Evolutionary conservation across 2,888 invertebrate genomes (phyloP).

Genomic region (Choreutis nemorana): DNA sequence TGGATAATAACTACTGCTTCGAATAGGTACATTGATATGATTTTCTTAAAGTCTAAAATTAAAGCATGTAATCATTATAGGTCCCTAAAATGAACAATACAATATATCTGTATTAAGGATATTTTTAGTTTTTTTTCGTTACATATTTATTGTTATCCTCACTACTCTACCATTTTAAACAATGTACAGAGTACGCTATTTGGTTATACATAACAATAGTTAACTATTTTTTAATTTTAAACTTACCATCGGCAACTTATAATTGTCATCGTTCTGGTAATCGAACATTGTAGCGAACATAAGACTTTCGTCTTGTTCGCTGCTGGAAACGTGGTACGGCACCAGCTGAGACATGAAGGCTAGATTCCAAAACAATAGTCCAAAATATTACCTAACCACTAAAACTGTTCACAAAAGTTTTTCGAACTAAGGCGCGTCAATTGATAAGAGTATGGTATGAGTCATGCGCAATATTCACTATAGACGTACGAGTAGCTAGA

Average conservation of each 20-base stretch:
- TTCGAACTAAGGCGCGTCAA: conserved; percentile 26
- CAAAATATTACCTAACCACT: conserved; percentile 16
- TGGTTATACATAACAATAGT: too few species aligned
- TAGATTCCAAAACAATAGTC: conserved; percentile 37
- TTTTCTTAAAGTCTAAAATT: too few species aligned
- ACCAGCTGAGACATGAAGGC: conserved; percentile 72
- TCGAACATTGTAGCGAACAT: conserved; percentile 66
- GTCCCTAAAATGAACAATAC: too few species aligned
- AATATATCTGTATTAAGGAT: too few species aligned
- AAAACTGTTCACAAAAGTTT: conserved; percentile 30
- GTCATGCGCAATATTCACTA: conserved; percentile 38
- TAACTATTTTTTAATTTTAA: too few species aligned
- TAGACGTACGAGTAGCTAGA: conserved; percentile 51
- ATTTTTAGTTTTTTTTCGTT: too few species aligned
- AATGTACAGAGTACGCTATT: too few species aligned
- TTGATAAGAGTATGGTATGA: conserved; percentile 59
- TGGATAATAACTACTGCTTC: too few species aligned
- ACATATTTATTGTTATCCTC: too few species aligned
- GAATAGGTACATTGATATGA: too few species aligned
- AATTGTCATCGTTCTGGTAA: conserved; percentile 56
- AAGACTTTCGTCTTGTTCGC: conserved; percentile 63
- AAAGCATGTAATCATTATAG: too few species aligned
- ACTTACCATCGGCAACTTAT: conserved; percentile 54
- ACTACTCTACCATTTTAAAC: too few species aligned
- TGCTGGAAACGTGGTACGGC: conserved; percentile 56